Conservation (phyloP, 2,888 invertebrate genomes). For the Andrena minutula region DNA sequence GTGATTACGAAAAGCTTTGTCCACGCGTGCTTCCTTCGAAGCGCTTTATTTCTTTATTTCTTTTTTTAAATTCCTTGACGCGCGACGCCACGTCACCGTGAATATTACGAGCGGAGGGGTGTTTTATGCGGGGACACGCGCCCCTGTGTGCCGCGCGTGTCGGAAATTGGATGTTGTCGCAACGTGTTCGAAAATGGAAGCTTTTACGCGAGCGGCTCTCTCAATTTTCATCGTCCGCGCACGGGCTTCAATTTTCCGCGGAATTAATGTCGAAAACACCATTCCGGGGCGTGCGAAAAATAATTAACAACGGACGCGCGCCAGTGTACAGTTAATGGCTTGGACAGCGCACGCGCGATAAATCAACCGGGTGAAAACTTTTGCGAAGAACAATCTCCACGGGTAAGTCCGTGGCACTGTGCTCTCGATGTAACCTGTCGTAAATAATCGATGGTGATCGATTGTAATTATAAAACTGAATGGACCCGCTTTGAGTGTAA, state of each 20-base stretch:
- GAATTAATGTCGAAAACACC: conserved; percentile 9
- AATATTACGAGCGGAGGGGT: neutral
- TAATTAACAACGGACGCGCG: neutral
- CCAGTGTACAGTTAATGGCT: neutral
- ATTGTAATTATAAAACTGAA: neutral
- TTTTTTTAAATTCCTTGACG: neutral
- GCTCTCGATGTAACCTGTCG: neutral
- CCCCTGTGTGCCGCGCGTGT: neutral
- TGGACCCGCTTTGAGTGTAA: neutral
- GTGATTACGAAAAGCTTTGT: conserved; percentile 65
- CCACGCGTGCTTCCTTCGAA: conserved; percentile 1
- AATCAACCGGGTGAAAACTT: neutral
- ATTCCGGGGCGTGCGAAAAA: neutral
- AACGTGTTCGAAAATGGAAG: conserved; percentile 5
- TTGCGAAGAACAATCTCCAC: neutral
- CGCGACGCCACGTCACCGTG: neutral
- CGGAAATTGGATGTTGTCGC: neutral
- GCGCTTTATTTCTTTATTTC: neutral
- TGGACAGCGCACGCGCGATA: neutral
- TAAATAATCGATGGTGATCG: neutral
- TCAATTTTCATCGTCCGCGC: neutral
- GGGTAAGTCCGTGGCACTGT: neutral
- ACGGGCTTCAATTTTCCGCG: neutral
- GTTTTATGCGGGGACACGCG: neutral
- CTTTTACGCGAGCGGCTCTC: neutral